Base-by-base conservation (phyloP, 2,888 invertebrate species). In the Eupsilia transversa region DNA sequence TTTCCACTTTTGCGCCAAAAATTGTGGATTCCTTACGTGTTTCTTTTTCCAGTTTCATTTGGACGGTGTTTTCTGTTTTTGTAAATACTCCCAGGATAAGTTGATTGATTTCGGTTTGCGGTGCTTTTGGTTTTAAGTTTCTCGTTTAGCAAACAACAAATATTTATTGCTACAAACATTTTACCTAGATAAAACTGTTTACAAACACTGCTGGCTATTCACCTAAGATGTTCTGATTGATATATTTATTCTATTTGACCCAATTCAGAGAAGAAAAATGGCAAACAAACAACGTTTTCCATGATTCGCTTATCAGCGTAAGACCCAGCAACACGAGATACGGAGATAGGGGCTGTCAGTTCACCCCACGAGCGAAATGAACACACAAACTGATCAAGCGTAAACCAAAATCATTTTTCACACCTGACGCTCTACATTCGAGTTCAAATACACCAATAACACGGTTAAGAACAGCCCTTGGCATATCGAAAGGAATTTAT, bases 11-110 rank as follows among this genome's bases (percentile, higher is more conserved):
- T 82, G 69, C 84, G 72, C 86, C 89, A 86, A 90, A 90, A 89
- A 84, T 86, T 87, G 86, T 77, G 83, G 86, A 88, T 89, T 89
- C 88, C 82, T 79, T 84, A 89, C 87, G 88, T 90, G 90, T 89
- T 90, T 85, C 85, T 87, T 89, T 86, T 85, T 65, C 80, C 74
- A 84, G 83, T 84, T 86, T 80, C 82, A 77, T 86, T 81, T 86
- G 63, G 74, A 74, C 74, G 77, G 57, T 75, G 77, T 81, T 83
- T 82, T 72, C 74, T 77, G 84, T 87, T 87, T 86, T 85, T 77
- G 79, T 81, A 77, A 79, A 82, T 80, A 77, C 79, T 69, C 72
- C 52, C 49, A 20, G 64, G 46, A 64, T 59, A 67, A 60, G 78
- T 72, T 87, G 84, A 87, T 87, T 85, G 86, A 87, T 88, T 82